Conservation (phyloP, 2,888 invertebrate species). For the Drosophila mettleri region DNA sequence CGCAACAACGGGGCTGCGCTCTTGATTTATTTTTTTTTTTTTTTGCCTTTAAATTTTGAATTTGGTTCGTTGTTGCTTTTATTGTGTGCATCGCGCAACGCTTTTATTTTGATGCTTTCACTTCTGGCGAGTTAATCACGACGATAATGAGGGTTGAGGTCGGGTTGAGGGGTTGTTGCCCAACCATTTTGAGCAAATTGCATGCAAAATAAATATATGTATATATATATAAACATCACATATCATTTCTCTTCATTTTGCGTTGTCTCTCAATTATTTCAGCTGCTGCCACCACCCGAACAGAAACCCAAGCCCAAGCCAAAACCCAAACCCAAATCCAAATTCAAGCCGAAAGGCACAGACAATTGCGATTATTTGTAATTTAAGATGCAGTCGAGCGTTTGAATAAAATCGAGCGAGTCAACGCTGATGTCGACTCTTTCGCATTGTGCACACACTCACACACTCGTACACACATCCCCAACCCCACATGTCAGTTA, state of each 20-base stretch:
- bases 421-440: slow-evolving; percentile 69
- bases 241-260: slow-evolving; percentile 72
- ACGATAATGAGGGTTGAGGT: slow-evolving; percentile 74
- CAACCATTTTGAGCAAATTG: slow-evolving; percentile 46
- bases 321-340: slow-evolving; percentile 26
- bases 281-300: slow-evolving; percentile 70
- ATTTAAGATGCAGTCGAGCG: slow-evolving; percentile 84
- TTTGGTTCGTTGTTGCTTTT: slow-evolving; percentile 56
- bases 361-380: slow-evolving; percentile 83
- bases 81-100: slow-evolving; percentile 45
- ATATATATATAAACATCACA: slow-evolving; percentile 27
- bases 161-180: slow-evolving; percentile 53
- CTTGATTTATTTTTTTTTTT: slow-evolving; percentile 25
- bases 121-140: slow-evolving; percentile 80
- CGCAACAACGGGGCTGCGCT: slow-evolving; percentile 12
- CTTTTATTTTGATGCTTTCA: slow-evolving; percentile 67
- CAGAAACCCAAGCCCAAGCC: slow-evolving; percentile 20
- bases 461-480: not conserved
- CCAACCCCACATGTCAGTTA: slow-evolving; percentile 27
- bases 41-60: slow-evolving; percentile 4
- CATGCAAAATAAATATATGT: slow-evolving; percentile 54
- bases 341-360: slow-evolving; percentile 31
- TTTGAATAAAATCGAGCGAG: slow-evolving; percentile 77
- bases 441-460: slow-evolving; percentile 38
- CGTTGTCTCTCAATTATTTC: slow-evolving; percentile 83